Evolutionary conservation across 1,140 invertebrate species (phyloP).

Genomic region (Onthophagus taurus): DNA sequence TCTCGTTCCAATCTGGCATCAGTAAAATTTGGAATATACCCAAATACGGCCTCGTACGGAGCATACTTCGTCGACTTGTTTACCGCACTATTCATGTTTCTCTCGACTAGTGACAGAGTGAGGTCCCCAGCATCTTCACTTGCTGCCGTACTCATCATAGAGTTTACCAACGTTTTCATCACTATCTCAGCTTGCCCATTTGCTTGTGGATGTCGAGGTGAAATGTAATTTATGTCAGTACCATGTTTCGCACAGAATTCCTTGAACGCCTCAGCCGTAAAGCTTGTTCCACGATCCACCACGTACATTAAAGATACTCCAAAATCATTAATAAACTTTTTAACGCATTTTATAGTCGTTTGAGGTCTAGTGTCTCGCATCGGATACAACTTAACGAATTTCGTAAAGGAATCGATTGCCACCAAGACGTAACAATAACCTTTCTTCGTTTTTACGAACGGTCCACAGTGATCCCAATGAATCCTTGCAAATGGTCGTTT

Average conservation of each 20-base stretch:
- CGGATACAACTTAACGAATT: conserved; percentile 20
- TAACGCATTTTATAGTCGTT: background rate
- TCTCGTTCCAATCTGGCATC: background rate
- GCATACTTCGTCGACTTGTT: background rate
- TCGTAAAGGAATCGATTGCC: conserved; percentile 27
- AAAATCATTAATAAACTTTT: background rate
- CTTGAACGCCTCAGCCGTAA: background rate
- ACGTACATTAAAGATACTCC: background rate
- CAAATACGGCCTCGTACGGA: background rate
- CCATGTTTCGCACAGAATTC: background rate
- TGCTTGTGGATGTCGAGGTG: background rate
- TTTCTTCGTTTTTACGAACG: conserved; percentile 21
- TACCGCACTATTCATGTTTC: background rate
- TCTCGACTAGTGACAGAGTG: background rate
- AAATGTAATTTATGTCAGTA: background rate
- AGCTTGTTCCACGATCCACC: background rate
- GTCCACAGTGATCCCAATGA: conserved; percentile 18
- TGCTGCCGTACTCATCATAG: background rate
- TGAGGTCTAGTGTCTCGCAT: conserved; percentile 11
- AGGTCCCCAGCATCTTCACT: background rate
- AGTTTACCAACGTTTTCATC: background rate
- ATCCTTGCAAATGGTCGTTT: conserved; percentile 17
- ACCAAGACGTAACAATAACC: conserved; percentile 28
- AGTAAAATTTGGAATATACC: background rate
- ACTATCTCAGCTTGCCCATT: background rate